Base-by-base conservation (phyloP, 2,797 vertebrate species). In the Pseudotriccus pelzelni region DNA sequence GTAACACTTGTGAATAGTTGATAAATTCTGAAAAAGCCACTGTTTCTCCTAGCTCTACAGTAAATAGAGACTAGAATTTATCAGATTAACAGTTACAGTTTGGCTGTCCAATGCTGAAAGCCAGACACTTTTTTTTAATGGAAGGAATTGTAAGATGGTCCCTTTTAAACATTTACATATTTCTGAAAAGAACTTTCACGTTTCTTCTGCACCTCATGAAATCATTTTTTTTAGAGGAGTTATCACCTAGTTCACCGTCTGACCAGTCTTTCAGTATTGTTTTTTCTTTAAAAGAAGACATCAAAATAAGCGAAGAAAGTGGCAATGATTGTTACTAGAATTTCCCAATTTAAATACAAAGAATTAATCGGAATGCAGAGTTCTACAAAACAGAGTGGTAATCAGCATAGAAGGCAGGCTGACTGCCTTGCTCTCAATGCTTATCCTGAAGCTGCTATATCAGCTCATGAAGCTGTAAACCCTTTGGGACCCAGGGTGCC, bases 11-110 rank as follows among this genome's bases (percentile, higher is more conserved):
- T 37, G 67, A 92, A 85, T 37, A 75, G 64, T 17, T 89, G 64
- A 75, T 69, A 93, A 87, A 83, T 80, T 80, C 75, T 95, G 50
- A 43, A 90, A 89, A 84, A 95, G 81, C 22, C 78, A 58, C 7
- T 34, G 53, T 72, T 66, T 91, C 30, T 91, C 9, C 37, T 30
- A 50, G 30, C 32, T 55, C 47, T 64, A n/a, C 58, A 74, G 60
- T 39, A 75, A 78, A 78, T 32, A 73, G 60, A 66, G 32, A 43
- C 46, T 47, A 64, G 81, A 85, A 80, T 87, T 95, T 90, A 47
- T 85, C 53, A 77, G 68, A 68, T 47, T 75, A 90, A 72, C 63
- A 55, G 6, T 52, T 85, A 56, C 19, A 60, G 39, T 70, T 82
- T 77, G 49, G n/a, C 59, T 82, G 28, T 24, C 14, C 37, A 49